These are phyloP conservation scores for Rhinogobius similis DNA, from an alignment of 2,113 vertebrate species.

Conservation along the genomic window DNA sequence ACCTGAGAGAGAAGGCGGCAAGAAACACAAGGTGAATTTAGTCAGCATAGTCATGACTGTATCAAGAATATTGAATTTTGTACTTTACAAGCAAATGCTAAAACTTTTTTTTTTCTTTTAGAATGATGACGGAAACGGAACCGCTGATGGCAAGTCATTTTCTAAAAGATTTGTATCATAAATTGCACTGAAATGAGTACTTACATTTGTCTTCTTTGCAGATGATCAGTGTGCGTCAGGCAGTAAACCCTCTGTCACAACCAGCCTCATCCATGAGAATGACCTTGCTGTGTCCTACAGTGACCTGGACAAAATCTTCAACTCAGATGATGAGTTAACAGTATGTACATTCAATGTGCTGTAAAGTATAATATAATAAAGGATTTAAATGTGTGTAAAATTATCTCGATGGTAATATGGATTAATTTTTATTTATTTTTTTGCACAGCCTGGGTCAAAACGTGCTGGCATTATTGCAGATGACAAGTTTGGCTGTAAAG, in stretches of 20 bases:
- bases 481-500: constrained; percentile 88
- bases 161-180: not conserved
- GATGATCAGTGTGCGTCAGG: constrained; percentile 86
- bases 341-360: constrained; percentile 69
- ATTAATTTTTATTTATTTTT: not conserved
- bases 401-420: not conserved
- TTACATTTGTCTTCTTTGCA: constrained; percentile 47
- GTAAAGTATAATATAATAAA: not conserved
- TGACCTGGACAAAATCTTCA: constrained; percentile 95
- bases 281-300: constrained; percentile 90
- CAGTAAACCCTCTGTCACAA: constrained; percentile 87
- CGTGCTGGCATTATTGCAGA: constrained; percentile 81
- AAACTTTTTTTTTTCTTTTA: constrained; percentile 44
- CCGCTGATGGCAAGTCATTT: constrained; percentile 81
- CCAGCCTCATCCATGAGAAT: constrained; percentile 91
- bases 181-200: no score
- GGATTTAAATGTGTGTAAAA: not conserved
- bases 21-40: constrained; percentile 89
- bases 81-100: not conserved
- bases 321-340: constrained; percentile 91
- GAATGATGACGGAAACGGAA: constrained; percentile 85
- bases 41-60: not conserved
- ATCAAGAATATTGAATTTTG: not conserved
- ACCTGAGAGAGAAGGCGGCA: constrained; percentile 84
- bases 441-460: constrained; percentile 87